Percentiles rank a stretch among this genome's conserved stretches.
These are phyloP conservation scores for Drosophila arizonae DNA, from an alignment of 1,140 invertebrate genomes.

Conservation along the genomic window DNA sequence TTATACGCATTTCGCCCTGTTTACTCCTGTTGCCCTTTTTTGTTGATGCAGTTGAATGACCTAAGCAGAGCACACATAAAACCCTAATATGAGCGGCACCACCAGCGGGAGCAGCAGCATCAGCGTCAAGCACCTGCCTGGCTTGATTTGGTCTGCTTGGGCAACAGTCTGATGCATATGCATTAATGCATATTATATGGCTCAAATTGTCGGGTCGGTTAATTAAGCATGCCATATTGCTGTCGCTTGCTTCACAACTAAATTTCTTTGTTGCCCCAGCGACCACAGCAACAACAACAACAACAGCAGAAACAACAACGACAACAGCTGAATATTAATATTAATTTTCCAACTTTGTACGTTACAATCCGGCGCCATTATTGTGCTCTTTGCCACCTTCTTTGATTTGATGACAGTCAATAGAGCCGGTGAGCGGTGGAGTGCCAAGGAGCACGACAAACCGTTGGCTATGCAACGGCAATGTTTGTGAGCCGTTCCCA, in stretches of 20 bases:
- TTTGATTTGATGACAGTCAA: slow-evolving; percentile 62
- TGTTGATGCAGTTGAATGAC: slow-evolving; percentile 50
- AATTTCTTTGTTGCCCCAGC: slow-evolving; percentile 44
- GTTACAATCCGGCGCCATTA: slow-evolving; percentile 38
- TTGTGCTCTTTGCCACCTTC: slow-evolving; percentile 58
- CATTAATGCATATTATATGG: slow-evolving; percentile 43
- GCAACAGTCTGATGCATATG: slow-evolving; percentile 30
- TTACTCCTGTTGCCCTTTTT: slow-evolving; percentile 42
- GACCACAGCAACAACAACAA: slow-evolving; percentile 12
- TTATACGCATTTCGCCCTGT: slow-evolving; percentile 46
- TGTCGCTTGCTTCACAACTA: slow-evolving; percentile 8
- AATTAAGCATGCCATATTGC: slow-evolving; percentile 47
- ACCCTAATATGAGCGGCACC: slow-evolving; percentile 1
- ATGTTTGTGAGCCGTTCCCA: slow-evolving; percentile 57
- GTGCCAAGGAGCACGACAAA: slow-evolving; percentile 1
- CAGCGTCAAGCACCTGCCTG: slow-evolving; percentile 54
- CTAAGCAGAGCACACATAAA: slow-evolving; percentile 16
- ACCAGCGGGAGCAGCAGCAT: not conserved
- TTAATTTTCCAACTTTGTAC: slow-evolving; percentile 43
- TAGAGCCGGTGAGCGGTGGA: not conserved
- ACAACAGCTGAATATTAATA: slow-evolving; percentile 45
- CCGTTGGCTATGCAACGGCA: slow-evolving; percentile 64
- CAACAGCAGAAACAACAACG: not conserved
- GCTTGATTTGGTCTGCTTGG: slow-evolving; percentile 13
- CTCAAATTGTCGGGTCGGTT: slow-evolving; percentile 37